A percentile compares a stretch with the other conserved stretches of the same genome.
Evolutionary conservation across 2,888 invertebrate species (phyloP).

Genomic region (Caradrina clavipalpis): DNA sequence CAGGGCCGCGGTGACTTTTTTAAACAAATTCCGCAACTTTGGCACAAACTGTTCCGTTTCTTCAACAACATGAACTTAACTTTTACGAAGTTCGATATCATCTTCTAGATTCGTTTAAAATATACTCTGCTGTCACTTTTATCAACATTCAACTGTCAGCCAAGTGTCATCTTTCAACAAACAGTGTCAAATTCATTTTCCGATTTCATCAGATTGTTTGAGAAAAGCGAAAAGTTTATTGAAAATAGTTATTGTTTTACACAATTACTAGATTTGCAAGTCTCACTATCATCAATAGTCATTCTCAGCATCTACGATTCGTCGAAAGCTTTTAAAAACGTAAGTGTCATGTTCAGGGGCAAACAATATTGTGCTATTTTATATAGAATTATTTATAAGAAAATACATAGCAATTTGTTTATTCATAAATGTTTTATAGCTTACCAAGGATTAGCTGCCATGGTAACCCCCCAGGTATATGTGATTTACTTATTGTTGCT

Average conservation of each 20-base stretch:
- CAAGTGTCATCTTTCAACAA: too few species aligned
- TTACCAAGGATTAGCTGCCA: conserved; percentile 80
- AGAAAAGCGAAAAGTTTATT: conserved; percentile 4
- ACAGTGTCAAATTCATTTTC: conserved; percentile 27
- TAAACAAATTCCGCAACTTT: too few species aligned
- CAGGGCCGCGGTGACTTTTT: too few species aligned
- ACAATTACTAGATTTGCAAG: neutral
- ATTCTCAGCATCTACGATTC: neutral
- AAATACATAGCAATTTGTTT: conserved; percentile 10
- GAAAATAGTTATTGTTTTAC: neutral
- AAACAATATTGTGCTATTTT: conserved; percentile 1
- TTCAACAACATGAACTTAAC: too few species aligned
- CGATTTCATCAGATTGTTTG: conserved; percentile 41
- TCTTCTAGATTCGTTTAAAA: too few species aligned
- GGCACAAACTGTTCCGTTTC: too few species aligned
- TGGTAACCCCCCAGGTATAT: conserved; percentile 80
- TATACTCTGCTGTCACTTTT: neutral
- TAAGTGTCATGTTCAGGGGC: conserved; percentile 29
- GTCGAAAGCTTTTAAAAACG: conserved; percentile 12
- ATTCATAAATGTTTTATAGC: conserved; percentile 72
- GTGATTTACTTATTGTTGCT: conserved; percentile 51
- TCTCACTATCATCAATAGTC: conserved; percentile 4
- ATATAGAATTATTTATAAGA: neutral
- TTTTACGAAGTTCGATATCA: conserved; percentile 15
- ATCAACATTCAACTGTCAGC: neutral